phyloP scores from a whole-genome alignment of 2,113 vertebrate species.

The Vanacampus margaritifer region DNA sequence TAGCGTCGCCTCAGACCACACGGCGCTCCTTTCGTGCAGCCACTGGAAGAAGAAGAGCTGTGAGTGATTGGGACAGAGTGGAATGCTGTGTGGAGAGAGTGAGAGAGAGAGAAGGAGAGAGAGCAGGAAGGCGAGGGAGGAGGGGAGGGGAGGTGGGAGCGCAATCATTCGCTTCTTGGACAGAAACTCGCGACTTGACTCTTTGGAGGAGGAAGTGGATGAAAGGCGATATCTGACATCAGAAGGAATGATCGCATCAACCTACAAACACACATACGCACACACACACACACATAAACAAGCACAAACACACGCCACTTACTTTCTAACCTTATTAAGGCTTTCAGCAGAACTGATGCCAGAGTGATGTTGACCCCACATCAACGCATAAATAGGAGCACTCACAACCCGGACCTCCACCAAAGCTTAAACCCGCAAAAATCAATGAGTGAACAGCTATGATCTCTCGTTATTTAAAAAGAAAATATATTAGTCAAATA shows the following conservation, averaged over 20 bases:
- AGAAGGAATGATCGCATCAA: conserved; percentile 32
- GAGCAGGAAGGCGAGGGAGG: conserved; percentile 17
- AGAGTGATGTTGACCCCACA: conserved; percentile 48
- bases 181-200: conserved; percentile 66
- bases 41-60: conserved; percentile 74
- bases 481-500: neutral
- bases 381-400: conserved; percentile 11
- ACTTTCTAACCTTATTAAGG: conserved; percentile 68
- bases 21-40: conserved; percentile 76
- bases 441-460: neutral
- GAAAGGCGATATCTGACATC: conserved; percentile 29
- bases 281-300: conserved; percentile 14
- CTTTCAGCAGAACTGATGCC: conserved; percentile 48
- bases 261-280: neutral
- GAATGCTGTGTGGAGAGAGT: conserved; percentile 64
- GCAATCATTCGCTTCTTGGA: conserved; percentile 70
- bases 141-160: conserved; percentile 56
- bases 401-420: conserved; percentile 6
- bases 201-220: conserved; percentile 53
- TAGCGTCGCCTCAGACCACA: conserved; percentile 75
- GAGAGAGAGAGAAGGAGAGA: conserved; percentile 25
- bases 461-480: neutral
- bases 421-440: neutral
- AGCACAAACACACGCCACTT: conserved; percentile 57
- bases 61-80: conserved; percentile 61